A percentile compares a stretch with the other conserved stretches of the same genome.
Evolutionary conservation across 2,888 invertebrate species (phyloP).

Genomic region (Megamerina dolium): DNA sequence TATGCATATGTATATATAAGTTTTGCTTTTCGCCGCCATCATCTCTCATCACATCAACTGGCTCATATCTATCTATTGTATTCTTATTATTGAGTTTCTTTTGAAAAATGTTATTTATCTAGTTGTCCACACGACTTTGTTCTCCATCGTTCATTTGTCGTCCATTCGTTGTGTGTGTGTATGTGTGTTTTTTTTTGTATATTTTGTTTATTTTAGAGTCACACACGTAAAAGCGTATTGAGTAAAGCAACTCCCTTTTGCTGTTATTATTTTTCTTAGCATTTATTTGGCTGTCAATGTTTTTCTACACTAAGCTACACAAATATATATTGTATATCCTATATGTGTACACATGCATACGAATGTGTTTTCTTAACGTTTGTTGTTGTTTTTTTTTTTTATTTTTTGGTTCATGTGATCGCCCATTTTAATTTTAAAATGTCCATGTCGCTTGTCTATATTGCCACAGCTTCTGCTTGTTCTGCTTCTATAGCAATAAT

Average conservation of each 20-base stretch:
- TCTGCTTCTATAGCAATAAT: background rate
- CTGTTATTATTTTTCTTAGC: conserved; percentile 42
- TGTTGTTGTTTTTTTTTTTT: conserved; percentile 11
- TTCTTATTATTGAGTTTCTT: too few species aligned
- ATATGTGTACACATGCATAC: too few species aligned
- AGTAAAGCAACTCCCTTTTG: conserved; percentile 38
- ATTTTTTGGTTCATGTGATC: conserved; percentile 13
- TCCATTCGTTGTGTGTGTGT: background rate
- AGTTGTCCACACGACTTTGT: too few species aligned
- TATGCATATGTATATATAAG: too few species aligned
- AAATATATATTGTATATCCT: too few species aligned
- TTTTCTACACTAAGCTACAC: too few species aligned
- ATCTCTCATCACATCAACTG: too few species aligned
- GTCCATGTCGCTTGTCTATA: conserved; percentile 18
- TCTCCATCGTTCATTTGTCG: background rate
- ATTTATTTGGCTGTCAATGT: conserved; percentile 44
- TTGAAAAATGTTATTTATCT: too few species aligned
- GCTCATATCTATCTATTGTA: too few species aligned
- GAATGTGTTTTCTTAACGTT: too few species aligned
- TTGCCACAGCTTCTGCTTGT: conserved; percentile 2
- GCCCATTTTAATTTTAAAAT: conserved; percentile 41
- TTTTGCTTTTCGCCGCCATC: too few species aligned
- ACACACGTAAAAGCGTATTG: too few species aligned
- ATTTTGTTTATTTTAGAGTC: conserved; percentile 1
- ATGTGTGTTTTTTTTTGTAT: background rate